phyloP scores from a whole-genome alignment of 2,888 invertebrate species.

The Lypha dubia region DNA sequence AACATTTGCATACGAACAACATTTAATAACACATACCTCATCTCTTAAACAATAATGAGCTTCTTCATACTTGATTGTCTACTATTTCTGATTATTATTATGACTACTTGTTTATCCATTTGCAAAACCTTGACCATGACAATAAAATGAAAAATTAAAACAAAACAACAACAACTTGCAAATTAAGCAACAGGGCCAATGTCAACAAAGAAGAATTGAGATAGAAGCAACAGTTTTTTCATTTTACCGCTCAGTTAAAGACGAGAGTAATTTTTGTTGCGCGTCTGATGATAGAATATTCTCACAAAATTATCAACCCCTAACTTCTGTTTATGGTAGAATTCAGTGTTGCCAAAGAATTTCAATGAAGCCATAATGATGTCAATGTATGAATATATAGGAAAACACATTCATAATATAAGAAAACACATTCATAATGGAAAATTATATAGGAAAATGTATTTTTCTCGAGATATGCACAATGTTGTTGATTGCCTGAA shows the following conservation, averaged over 20 bases:
- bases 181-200: constrained; percentile 53
- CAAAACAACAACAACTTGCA: constrained; percentile 3
- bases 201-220: constrained; percentile 25
- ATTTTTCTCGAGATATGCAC: no score
- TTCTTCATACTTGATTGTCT: background rate
- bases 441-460: no score
- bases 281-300: background rate
- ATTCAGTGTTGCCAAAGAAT: background rate
- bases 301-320: constrained; percentile 9
- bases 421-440: no score
- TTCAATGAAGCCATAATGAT: background rate
- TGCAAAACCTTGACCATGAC: constrained; percentile 54
- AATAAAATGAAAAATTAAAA: background rate
- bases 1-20: background rate
- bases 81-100: background rate
- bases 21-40: background rate
- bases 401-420: no score
- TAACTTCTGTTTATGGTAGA: background rate
- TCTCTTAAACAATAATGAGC: background rate
- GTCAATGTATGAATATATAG: no score
- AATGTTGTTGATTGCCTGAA: no score
- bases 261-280: background rate
- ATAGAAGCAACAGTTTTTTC: constrained; percentile 49
- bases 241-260: background rate
- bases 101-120: background rate